Percentiles rank a stretch among this genome's conserved stretches.
Conservation (phyloP, 2,888 invertebrate species). For the Anoncus sp. region DNA sequence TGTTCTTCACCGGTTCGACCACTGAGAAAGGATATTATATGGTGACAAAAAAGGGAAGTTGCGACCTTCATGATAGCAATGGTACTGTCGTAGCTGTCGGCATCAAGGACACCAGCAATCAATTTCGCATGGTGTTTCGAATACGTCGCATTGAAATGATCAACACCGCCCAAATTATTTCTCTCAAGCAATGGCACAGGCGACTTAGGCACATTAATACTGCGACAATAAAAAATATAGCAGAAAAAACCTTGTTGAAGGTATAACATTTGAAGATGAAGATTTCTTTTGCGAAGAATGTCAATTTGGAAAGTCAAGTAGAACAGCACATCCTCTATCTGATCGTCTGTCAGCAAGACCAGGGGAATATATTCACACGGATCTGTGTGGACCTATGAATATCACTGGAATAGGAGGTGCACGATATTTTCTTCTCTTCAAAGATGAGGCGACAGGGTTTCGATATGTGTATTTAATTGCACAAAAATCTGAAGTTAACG, state of each 20-base stretch:
- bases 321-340: too few relatives aligned
- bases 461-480: slow-evolving; percentile 45
- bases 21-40: slow-evolving; percentile 7
- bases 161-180: background rate
- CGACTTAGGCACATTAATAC: slow-evolving; percentile 28
- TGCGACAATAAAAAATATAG: slow-evolving; percentile 4
- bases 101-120: too few relatives aligned
- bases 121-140: too few relatives aligned
- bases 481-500: slow-evolving; percentile 51
- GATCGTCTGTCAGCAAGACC: too few relatives aligned
- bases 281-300: slow-evolving; percentile 53
- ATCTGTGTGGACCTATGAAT: slow-evolving; percentile 59
- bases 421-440: slow-evolving; percentile 55
- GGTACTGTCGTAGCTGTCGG: too few relatives aligned
- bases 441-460: slow-evolving; percentile 59
- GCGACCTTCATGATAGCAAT: slow-evolving; percentile 1
- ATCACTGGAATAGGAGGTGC: slow-evolving; percentile 46
- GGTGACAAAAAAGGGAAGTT: background rate
- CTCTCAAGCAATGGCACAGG: slow-evolving; percentile 34
- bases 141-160: too few relatives aligned
- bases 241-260: slow-evolving; percentile 23
- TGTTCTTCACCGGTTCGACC: slow-evolving; percentile 11
- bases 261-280: background rate
- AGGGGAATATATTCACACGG: too few relatives aligned
- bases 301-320: too few relatives aligned